Percentiles rank a stretch among this genome's conserved stretches.
These are phyloP conservation scores for Drosophila micromelanica DNA, from an alignment of 1,140 invertebrate genomes.

Conservation along the genomic window DNA sequence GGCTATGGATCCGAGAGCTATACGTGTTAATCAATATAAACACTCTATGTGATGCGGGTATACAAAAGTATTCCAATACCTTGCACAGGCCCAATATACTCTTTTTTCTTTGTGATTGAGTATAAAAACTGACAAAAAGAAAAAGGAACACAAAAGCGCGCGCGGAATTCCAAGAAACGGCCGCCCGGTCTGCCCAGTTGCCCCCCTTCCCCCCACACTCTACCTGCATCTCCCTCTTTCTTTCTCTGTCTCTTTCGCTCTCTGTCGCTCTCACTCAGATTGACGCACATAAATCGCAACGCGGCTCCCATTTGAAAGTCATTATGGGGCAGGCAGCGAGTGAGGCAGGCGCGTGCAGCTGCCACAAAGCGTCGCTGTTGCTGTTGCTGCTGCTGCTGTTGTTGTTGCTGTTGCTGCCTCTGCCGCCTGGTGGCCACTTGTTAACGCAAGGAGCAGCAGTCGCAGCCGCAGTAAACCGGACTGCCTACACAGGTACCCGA, in stretches of 20 bases:
- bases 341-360: slow-evolving; percentile 70
- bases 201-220: slow-evolving; percentile 4
- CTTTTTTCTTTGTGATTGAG: not conserved
- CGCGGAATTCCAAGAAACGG: slow-evolving; percentile 75
- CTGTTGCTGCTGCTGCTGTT: slow-evolving; percentile 14
- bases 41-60: too few relatives aligned
- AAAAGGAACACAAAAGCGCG: slow-evolving; percentile 55
- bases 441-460: slow-evolving; percentile 74
- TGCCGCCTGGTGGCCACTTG: slow-evolving; percentile 70
- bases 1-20: too few relatives aligned
- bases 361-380: slow-evolving; percentile 27
- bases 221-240: too few relatives aligned
- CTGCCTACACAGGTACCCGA: slow-evolving; percentile 41
- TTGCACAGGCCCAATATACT: not conserved
- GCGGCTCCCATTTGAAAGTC: slow-evolving; percentile 80
- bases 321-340: slow-evolving; percentile 49
- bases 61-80: too few relatives aligned
- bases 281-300: slow-evolving; percentile 77
- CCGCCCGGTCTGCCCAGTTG: slow-evolving; percentile 64
- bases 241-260: not conserved
- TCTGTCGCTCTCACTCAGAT: slow-evolving; percentile 9
- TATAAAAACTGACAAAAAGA: not conserved
- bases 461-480: slow-evolving; percentile 63
- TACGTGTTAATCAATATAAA: too few relatives aligned
- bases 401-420: slow-evolving; percentile 5